A percentile compares a stretch with the other conserved stretches of the same genome.
These are phyloP conservation scores for Zootoca vivipara DNA, from an alignment of 2,113 vertebrate species.

Conservation along the genomic window DNA sequence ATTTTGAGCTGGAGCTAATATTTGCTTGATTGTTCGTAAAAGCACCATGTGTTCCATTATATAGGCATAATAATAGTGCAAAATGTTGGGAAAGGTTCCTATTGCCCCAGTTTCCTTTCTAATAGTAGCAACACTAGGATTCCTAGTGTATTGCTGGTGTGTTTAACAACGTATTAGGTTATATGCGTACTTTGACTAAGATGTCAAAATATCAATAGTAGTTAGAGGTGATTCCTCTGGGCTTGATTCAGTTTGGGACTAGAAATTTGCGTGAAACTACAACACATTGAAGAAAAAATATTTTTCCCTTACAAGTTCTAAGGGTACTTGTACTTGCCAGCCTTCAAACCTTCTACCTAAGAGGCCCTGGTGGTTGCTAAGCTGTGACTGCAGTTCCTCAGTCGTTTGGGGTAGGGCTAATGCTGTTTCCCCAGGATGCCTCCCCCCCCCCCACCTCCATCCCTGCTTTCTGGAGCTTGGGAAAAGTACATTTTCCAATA, in stretches of 20 bases:
- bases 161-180: too few relatives aligned
- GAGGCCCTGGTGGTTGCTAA: background rate
- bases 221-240: background rate
- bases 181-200: background rate
- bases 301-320: background rate
- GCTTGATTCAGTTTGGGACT: background rate
- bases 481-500: background rate
- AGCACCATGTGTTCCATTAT: background rate
- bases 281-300: background rate
- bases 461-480: background rate
- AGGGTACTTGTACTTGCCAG: background rate
- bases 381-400: background rate
- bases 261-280: background rate
- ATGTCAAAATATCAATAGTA: background rate
- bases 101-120: too few relatives aligned
- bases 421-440: too few relatives aligned
- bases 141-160: too few relatives aligned
- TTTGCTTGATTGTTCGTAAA: background rate
- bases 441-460: rapidly evolving
- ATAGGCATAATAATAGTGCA: background rate
- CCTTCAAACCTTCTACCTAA: background rate
- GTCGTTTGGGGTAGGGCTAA: too few relatives aligned
- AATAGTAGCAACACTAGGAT: too few relatives aligned
- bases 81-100: background rate
- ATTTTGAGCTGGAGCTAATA: background rate